phyloP scores from a whole-genome alignment of 2,888 invertebrate species.

The Pristionchus maxplancki region DNA sequence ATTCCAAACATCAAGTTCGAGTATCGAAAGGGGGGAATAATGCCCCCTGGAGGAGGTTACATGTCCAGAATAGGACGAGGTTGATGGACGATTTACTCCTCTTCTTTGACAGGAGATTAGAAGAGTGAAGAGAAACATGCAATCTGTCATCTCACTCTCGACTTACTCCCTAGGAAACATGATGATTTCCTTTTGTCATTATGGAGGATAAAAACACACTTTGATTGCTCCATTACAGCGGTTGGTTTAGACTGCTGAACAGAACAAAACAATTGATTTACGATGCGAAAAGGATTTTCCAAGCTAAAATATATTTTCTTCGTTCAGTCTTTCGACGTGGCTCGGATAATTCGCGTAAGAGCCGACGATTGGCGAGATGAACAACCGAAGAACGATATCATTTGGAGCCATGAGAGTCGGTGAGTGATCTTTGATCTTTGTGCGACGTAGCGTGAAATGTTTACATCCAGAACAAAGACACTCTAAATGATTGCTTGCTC shows the following conservation, averaged over 20 bases:
- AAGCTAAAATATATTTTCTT: not conserved
- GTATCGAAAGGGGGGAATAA: too few species aligned
- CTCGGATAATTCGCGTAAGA: slow-evolving; percentile 57
- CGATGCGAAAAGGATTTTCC: not conserved
- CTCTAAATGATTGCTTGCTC: not conserved
- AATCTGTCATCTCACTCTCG: not conserved
- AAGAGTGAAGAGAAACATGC: not conserved
- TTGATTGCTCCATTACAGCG: not conserved
- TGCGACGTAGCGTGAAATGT: not conserved
- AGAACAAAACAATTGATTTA: not conserved
- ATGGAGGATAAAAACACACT: not conserved
- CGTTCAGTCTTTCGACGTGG: slow-evolving; percentile 56
- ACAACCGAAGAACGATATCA: slow-evolving; percentile 49
- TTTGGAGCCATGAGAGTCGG: slow-evolving; percentile 53
- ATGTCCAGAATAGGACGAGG: not conserved
- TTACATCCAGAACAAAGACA: not conserved
- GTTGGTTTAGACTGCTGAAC: not conserved
- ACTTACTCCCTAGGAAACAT: not conserved
- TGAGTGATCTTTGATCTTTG: not conserved
- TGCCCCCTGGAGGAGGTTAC: not conserved
- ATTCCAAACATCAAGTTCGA: not conserved
- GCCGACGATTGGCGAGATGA: slow-evolving; percentile 67
- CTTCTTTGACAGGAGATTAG: slow-evolving; percentile 2
- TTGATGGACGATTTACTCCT: not conserved
- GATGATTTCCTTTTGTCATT: not conserved